Conservation (phyloP, 2,797 vertebrate species). For the Danio kyathit region DNA sequence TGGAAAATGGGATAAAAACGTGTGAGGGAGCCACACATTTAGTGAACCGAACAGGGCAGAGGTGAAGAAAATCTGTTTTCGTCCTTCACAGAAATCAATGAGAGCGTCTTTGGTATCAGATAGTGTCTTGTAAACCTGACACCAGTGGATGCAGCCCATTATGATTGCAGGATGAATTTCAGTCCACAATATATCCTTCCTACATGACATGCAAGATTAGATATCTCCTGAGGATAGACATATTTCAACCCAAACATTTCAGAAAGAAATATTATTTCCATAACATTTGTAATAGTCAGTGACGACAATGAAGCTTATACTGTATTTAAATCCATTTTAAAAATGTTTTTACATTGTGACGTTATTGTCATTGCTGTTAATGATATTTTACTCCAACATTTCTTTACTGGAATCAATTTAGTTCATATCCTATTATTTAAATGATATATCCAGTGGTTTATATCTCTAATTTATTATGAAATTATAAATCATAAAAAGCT, state of each 20-base stretch:
- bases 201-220: conserved; percentile 9
- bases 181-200: background rate
- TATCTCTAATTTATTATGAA: background rate
- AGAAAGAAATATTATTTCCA: background rate
- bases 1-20: conserved; percentile 21
- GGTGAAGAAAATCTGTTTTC: background rate
- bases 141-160: background rate
- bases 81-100: conserved; percentile 28
- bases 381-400: background rate
- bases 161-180: conserved; percentile 1
- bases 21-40: conserved; percentile 3
- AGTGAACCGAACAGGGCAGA: background rate
- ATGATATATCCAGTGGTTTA: background rate
- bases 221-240: background rate
- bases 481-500: background rate
- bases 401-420: background rate
- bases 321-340: background rate
- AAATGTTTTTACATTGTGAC: background rate
- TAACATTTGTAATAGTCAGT: background rate
- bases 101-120: background rate
- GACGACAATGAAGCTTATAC: background rate
- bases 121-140: conserved; percentile 7
- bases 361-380: background rate
- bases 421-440: background rate
- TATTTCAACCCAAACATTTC: background rate